Conservation (phyloP, 2,797 vertebrate genomes). For the Spinibarbus caldwelli region DNA sequence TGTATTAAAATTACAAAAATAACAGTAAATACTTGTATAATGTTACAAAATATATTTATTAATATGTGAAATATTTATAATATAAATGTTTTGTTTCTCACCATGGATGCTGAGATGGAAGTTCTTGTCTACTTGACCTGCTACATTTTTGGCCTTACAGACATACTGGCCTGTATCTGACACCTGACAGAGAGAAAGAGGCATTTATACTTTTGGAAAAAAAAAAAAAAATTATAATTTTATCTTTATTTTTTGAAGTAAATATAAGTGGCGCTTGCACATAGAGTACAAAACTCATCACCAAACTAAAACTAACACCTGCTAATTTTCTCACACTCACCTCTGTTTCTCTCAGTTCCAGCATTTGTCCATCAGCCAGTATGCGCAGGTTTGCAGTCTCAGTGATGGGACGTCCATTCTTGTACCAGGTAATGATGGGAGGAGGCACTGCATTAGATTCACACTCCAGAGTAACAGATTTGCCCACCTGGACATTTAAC, state of each 20-base stretch:
- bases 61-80: not conserved
- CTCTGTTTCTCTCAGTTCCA: constrained; percentile 85
- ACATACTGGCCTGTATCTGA: constrained; percentile 96
- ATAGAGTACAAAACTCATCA: not conserved
- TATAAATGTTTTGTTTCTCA: constrained; percentile 65
- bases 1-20: not conserved
- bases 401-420: constrained; percentile 82
- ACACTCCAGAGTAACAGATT: constrained; percentile 82
- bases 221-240: not conserved
- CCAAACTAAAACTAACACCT: not conserved
- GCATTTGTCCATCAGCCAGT: constrained; percentile 80
- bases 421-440: constrained; percentile 92
- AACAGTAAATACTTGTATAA: not conserved
- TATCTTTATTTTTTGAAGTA: not conserved
- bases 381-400: constrained; percentile 79
- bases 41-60: not conserved
- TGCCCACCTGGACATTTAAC: constrained; percentile 83
- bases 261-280: not conserved
- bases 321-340: constrained; percentile 70
- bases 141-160: constrained; percentile 94
- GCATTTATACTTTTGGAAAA: not conserved
- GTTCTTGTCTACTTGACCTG: constrained; percentile 93
- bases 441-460: constrained; percentile 92
- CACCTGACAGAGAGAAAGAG: constrained; percentile 70
- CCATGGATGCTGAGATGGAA: constrained; percentile 95